Evolutionary conservation across 2,113 vertebrate species (phyloP), one percentile per base, ranked within the genome.

Genomic region (Cinclus cinclus): DNA sequence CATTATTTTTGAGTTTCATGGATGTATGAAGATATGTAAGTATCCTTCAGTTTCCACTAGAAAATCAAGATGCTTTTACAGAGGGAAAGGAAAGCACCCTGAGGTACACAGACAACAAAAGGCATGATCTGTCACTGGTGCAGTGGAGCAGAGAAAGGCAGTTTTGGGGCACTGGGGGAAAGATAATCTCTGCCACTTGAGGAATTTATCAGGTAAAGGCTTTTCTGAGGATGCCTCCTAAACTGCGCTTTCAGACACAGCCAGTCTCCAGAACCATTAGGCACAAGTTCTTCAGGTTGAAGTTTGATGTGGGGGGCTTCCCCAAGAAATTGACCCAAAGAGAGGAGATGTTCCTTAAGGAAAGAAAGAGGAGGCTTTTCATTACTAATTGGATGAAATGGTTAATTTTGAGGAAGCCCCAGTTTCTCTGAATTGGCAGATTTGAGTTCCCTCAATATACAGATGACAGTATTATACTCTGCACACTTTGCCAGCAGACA

Each of bases 401-500:
- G 16, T 13, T 65, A 12, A 80, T 63, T 92, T 90, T 63, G 86
- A 65, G 37, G 46, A 60, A 93, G 47, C 28, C 35, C 49, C 42
- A 10, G 6, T 59, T 74, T 27, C 35, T 91, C 75, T 55, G 76
- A 74, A 49, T 50, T 64, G 79, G 52, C 82, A 81, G 55, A 63
- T 62, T 35, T 27, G 42, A 59, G 30, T 73, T 91, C 39, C 44
- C 62, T 50, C 55, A 52, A 52, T 63, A 47, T 24, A 55, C 44
- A 88, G 63, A 90, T 80, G 84, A 90, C 63, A 52, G 42, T 14
- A 67, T 73, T 24, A 47, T 28, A 49, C 44, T 19, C 60, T 73
- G 37, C 53, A 37, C 64, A 31, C 68, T 93, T 86, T 91, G 76
- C 71, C 90, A 96, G 68, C 87, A 96, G 68, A 86, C 64, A 37